phyloP scores from a whole-genome alignment of 2,888 invertebrate genomes.

The Empis livida region DNA sequence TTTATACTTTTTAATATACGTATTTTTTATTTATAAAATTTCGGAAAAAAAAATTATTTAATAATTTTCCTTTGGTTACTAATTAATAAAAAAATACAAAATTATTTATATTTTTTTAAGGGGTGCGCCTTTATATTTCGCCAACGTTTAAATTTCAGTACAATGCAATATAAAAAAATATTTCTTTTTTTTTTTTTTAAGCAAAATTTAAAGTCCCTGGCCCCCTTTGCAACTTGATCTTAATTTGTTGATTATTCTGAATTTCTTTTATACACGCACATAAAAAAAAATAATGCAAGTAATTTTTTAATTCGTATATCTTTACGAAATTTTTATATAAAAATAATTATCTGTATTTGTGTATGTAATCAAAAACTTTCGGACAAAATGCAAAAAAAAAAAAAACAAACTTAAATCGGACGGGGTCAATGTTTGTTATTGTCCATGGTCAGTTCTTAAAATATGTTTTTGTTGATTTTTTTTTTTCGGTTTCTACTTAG shows the following conservation, averaged over 20 bases:
- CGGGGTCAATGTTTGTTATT: slow-evolving; percentile 14
- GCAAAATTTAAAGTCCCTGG: not conserved
- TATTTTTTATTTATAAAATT: not conserved
- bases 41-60: not conserved
- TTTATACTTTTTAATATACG: too few species aligned
- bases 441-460: slow-evolving; percentile 11
- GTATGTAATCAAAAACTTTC: too few species aligned
- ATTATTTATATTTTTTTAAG: not conserved
- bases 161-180: not conserved
- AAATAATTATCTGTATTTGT: too few species aligned
- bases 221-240: not conserved
- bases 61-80: not conserved
- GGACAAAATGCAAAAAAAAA: too few species aligned
- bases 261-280: not conserved
- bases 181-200: too few species aligned
- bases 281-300: not conserved
- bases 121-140: too few species aligned
- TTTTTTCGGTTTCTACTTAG: too few species aligned
- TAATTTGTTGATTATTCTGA: not conserved
- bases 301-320: not conserved
- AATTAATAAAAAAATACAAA: not conserved
- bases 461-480: not conserved
- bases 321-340: not conserved
- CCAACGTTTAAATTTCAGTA: too few species aligned
- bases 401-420: not conserved